Percentiles rank a stretch among this genome's conserved stretches.
Conservation (phyloP, 2,888 invertebrate genomes). For the Lamellibrachia satsuma region DNA sequence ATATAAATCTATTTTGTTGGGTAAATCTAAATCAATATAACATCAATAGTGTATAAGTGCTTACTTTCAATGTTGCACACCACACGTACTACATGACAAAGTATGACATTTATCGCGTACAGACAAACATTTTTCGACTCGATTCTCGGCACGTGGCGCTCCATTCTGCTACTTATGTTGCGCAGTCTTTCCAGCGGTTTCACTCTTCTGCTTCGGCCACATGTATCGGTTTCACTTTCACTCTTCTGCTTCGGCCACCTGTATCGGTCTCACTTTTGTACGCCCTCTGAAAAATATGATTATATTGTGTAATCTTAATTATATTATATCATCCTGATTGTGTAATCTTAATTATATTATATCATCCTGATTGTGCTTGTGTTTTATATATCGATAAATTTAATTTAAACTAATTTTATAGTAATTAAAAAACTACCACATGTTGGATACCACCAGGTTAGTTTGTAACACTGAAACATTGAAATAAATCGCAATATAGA, state of each 20-base stretch:
- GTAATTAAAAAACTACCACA: neutral
- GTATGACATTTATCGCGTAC: no score
- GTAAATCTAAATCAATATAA: no score
- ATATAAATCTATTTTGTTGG: no score
- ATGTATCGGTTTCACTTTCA: neutral
- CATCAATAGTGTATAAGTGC: no score
- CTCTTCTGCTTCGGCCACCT: neutral
- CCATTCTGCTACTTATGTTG: no score
- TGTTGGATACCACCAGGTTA: neutral
- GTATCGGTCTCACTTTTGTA: neutral
- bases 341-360: no score
- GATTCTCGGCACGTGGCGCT: no score
- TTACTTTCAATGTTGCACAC: no score
- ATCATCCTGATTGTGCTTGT: neutral
- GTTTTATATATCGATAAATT: neutral
- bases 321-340: no score
- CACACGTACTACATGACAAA: no score
- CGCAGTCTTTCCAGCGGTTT: neutral
- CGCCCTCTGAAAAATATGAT: neutral
- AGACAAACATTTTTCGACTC: no score
- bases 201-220: neutral
- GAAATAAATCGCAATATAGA: neutral
- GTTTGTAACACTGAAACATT: neutral
- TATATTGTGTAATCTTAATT: neutral
- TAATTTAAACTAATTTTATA: neutral